Conservation (phyloP, 2,113 vertebrate genomes). For the Micronisus gabar region DNA sequence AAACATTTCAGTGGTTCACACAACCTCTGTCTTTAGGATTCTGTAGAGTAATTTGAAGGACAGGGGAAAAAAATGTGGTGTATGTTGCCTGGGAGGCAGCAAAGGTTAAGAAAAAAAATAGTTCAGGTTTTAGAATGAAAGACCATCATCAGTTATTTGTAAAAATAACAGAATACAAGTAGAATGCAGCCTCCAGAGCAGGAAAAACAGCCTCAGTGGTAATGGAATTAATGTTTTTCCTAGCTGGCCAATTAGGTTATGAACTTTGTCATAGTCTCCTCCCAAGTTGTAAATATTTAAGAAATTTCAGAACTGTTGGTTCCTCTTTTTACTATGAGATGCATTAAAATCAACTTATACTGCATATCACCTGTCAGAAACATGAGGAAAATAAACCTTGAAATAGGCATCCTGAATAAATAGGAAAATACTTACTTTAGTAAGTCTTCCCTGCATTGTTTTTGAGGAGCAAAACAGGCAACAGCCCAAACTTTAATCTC, state of each 20-base stretch:
- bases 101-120: neutral
- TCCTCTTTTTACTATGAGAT: neutral
- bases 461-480: constrained; percentile 98
- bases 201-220: neutral
- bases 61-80: neutral
- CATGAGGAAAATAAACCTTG: neutral
- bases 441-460: constrained; percentile 96
- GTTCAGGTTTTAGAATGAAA: neutral
- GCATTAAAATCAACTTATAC: neutral
- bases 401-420: neutral
- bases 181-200: neutral
- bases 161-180: neutral
- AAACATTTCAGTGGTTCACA: neutral
- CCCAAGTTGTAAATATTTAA: neutral
- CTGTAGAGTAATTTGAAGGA: neutral
- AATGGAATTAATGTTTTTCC: neutral
- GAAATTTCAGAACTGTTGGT: neutral
- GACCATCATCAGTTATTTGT: neutral
- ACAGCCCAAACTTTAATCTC: constrained; percentile 99
- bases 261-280: neutral
- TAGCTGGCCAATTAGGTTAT: neutral
- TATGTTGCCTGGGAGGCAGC: neutral
- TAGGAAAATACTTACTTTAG: constrained; percentile 88
- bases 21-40: neutral
- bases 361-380: neutral